These are phyloP conservation scores for Linepithema humile DNA, from an alignment of 1,140 invertebrate species.

Conservation along the genomic window DNA sequence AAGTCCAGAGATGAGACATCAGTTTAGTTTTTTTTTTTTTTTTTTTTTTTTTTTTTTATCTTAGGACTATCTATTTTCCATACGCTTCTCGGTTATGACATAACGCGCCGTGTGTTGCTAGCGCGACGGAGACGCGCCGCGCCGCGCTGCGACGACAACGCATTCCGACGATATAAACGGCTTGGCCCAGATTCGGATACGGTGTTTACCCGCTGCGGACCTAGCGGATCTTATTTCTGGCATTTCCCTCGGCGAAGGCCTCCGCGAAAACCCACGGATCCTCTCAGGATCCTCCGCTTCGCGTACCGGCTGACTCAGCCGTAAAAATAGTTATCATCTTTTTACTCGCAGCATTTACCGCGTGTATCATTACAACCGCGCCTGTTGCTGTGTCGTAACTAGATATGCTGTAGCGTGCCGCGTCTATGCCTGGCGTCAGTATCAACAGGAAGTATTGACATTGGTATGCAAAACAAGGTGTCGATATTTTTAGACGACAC, in stretches of 20 bases:
- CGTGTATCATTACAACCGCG: slow-evolving; percentile 26
- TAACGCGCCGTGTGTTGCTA: slow-evolving; percentile 42
- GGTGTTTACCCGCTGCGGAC: slow-evolving; percentile 69
- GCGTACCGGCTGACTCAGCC: slow-evolving; percentile 12
- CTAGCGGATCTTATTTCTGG: slow-evolving; percentile 75
- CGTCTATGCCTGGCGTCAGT: neutral
- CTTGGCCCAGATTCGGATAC: slow-evolving; percentile 75
- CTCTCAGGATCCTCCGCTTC: slow-evolving; percentile 28
- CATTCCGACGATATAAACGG: slow-evolving; percentile 74
- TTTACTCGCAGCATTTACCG: neutral
- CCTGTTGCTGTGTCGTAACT: slow-evolving; percentile 8
- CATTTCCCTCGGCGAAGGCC: slow-evolving; percentile 69
- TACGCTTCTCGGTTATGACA: slow-evolving; percentile 56
- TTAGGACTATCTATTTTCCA: neutral
- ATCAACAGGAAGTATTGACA: slow-evolving; percentile 2
- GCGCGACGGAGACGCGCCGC: slow-evolving; percentile 29
- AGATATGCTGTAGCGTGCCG: neutral
- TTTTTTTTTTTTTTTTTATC: neutral
- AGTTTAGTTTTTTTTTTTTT: too few relatives aligned
- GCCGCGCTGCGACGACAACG: slow-evolving; percentile 66
- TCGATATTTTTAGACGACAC: slow-evolving; percentile 20
- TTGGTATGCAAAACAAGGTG: neutral
- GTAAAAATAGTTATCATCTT: slow-evolving; percentile 49
- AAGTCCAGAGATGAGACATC: neutral
- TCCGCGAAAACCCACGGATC: slow-evolving; percentile 62